These are phyloP conservation scores for Laterallus jamaicensis DNA, from an alignment of 2,113 vertebrate species.

Conservation along the genomic window DNA sequence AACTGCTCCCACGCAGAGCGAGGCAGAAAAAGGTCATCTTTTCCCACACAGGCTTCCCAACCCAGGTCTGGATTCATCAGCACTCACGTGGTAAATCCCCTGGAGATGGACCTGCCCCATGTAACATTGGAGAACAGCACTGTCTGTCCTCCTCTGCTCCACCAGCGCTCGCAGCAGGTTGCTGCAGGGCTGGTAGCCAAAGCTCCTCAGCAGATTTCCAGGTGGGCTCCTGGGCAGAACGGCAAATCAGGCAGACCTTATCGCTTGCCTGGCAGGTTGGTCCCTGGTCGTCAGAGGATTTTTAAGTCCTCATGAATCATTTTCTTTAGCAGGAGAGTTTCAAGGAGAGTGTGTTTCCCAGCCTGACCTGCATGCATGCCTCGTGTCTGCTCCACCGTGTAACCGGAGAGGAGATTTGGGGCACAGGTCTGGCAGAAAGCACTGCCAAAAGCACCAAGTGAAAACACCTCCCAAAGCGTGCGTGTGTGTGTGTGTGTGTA, in stretches of 20 bases:
- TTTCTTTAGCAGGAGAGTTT: not conserved
- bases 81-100: not conserved
- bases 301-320: not conserved
- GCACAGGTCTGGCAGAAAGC: not conserved
- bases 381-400: not conserved
- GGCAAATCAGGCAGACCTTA: not conserved
- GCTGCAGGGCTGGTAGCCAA: not conserved
- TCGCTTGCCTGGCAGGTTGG: not conserved
- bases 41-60: not conserved
- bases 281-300: not conserved
- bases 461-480: not conserved
- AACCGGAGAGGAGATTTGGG: not conserved
- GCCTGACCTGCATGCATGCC: not conserved
- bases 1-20: fast-evolving
- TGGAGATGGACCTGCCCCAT: not conserved
- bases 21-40: not conserved
- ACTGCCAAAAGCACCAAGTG: not conserved
- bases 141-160: not conserved
- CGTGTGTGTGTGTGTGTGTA: not conserved
- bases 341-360: not conserved
- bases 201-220: not conserved
- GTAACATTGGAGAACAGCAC: not conserved
- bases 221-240: not conserved
- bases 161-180: not conserved
- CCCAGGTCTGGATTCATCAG: fast-evolving